A percentile compares a stretch with the other conserved stretches of the same genome.
These are phyloP conservation scores for Austrolebias charrua DNA, from an alignment of 2,797 vertebrate species.

Conservation along the genomic window DNA sequence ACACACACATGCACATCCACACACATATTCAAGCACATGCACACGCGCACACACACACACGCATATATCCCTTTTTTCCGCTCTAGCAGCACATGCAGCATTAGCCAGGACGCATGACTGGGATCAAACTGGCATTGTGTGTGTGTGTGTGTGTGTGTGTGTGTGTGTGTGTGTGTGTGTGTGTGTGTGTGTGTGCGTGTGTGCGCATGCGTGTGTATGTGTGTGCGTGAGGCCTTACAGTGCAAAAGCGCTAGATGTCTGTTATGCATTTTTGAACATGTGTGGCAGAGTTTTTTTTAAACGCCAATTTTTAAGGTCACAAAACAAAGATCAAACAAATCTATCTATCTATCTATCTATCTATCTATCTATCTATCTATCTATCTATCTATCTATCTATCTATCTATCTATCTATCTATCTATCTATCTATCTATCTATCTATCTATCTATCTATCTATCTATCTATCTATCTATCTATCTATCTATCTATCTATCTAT, in stretches of 20 bases:
- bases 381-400: too few species aligned
- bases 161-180: slow-evolving; percentile 14
- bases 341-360: too few species aligned
- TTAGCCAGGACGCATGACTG: slow-evolving; percentile 66
- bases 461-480: too few species aligned
- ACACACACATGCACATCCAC: not conserved
- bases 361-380: too few species aligned
- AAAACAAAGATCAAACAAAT: too few species aligned
- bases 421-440: too few species aligned
- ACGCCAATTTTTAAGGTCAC: not conserved
- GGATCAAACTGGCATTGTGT: slow-evolving; percentile 59
- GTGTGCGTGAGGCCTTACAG: slow-evolving; percentile 18
- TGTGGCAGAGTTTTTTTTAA: slow-evolving; percentile 22
- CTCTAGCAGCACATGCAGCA: slow-evolving; percentile 40
- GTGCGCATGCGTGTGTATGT: too few species aligned
- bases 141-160: slow-evolving; percentile 8
- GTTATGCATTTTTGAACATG: slow-evolving; percentile 32
- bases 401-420: too few species aligned
- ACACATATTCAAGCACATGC: not conserved
- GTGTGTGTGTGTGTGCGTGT: too few species aligned
- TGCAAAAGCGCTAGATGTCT: slow-evolving; percentile 20
- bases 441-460: too few species aligned
- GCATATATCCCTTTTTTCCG: slow-evolving; percentile 44
- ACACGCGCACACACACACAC: slow-evolving; percentile 5
- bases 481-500: too few species aligned